Base-by-base conservation (phyloP, 2,797 vertebrate genomes). In the Xiphophorus birchmanni region DNA sequence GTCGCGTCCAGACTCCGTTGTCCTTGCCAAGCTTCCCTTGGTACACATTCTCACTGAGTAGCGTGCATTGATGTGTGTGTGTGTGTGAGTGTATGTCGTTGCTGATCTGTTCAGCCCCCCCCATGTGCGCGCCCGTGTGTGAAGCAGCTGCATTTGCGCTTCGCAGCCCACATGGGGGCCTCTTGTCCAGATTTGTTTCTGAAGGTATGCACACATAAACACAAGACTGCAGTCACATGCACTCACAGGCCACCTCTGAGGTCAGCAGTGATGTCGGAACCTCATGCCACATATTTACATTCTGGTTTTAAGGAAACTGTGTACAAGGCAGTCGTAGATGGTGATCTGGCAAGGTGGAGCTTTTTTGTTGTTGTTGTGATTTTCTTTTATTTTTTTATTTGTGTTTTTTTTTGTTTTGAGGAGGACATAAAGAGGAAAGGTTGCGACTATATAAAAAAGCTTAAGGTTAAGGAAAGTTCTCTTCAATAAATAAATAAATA, bases 301-400 rank as follows among this genome's bases (percentile, higher is more conserved):
- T 95, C 94, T 95, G 35, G 42, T 86, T 88, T 95, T 95, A 95
- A 96, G 94, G 94, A 95, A 94, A 95, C 87, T 90, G 93, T 94
- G 95, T 95, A 92, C 93, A 95, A 96, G 95, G 95, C 96, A 95
- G 93, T 94, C 90, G 86, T 87, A 84, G 90, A 95, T 91, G 90
- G 90, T 92, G 91, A 91, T 88, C 88, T 85, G 90, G 91, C 88
- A 89, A 94, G 92, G 92, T 95, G 81, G 84, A 69, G 76, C 21
- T 79, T 85, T 75, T 79, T 63, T 79, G n/a, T 56, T 56, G 21
- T n/a, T n/a, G 50, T 11, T n/a, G 71, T 75, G 47, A 50, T 71
- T 79, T 74, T 83, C 72, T 29, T 21, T 73, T 0, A 17, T 84
- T 86, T 81, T 56, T 11, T 58, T 29, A 11, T 76, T 72, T 47